phyloP scores from a whole-genome alignment of 2,888 invertebrate species.

The Dryocosmus kuriphilus region DNA sequence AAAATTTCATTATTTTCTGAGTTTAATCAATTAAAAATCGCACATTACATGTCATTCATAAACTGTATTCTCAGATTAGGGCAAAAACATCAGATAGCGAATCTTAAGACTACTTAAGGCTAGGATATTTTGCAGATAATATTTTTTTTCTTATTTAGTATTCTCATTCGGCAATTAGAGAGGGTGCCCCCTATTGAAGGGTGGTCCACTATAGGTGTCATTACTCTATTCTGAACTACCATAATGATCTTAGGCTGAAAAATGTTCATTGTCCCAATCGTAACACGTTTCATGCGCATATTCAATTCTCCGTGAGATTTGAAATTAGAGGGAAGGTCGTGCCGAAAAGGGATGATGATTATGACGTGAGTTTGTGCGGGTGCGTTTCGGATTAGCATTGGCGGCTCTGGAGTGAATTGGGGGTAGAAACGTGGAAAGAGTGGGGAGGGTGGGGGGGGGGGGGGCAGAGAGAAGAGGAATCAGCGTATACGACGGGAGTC shows the following conservation, averaged over 20 bases:
- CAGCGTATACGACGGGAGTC: constrained; percentile 39
- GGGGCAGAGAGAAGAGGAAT: constrained; percentile 48
- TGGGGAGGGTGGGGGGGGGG: background rate
- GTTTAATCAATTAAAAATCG: background rate
- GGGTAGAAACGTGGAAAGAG: constrained; percentile 6
- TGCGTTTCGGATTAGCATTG: constrained; percentile 46
- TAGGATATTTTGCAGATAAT: too few species aligned
- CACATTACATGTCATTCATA: background rate
- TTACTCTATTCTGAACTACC: background rate
- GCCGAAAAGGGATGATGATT: constrained; percentile 59
- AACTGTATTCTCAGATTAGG: background rate
- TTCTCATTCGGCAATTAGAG: too few species aligned
- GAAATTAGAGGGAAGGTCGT: constrained; percentile 55
- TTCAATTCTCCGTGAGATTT: constrained; percentile 50
- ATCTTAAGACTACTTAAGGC: too few species aligned
- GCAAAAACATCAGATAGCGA: too few species aligned
- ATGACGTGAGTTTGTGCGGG: constrained; percentile 59
- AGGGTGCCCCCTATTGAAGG: too few species aligned
- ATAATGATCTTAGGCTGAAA: background rate
- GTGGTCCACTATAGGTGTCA: too few species aligned
- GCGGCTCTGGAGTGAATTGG: background rate
- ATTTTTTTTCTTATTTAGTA: too few species aligned
- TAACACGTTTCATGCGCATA: constrained; percentile 17
- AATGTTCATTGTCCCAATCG: constrained; percentile 1
- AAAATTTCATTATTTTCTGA: background rate